Conservation (phyloP, 2,888 invertebrate species). For the Melanargia galathea region DNA sequence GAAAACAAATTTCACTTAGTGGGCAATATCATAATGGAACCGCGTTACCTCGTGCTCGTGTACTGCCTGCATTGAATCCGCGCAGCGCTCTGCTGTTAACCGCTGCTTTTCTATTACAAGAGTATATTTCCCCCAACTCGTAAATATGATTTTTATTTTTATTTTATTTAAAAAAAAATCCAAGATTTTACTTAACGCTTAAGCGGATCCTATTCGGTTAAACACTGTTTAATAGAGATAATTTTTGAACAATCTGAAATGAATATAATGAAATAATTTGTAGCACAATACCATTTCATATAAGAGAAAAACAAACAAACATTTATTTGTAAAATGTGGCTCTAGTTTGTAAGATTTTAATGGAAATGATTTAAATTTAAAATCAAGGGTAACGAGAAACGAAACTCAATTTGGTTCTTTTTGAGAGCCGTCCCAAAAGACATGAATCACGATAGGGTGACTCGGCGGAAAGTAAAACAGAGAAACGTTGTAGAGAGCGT, state of each 20-base stretch:
- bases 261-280: neutral
- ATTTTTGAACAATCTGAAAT: neutral
- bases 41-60: slow-evolving; percentile 62
- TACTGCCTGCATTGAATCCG: slow-evolving; percentile 62
- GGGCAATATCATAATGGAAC: slow-evolving; percentile 80
- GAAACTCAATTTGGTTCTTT: slow-evolving; percentile 47
- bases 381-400: slow-evolving; percentile 45
- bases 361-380: slow-evolving; percentile 43
- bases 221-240: neutral
- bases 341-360: slow-evolving; percentile 17
- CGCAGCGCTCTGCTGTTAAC: slow-evolving; percentile 58
- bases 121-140: slow-evolving; percentile 43
- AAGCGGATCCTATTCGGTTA: neutral
- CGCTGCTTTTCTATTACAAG: slow-evolving; percentile 61
- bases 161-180: slow-evolving; percentile 24
- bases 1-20: slow-evolving; percentile 76
- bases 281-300: too few relatives aligned
- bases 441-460: slow-evolving; percentile 55
- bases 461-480: slow-evolving; percentile 64
- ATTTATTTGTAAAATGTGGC: neutral
- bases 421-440: slow-evolving; percentile 51
- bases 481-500: slow-evolving; percentile 64
- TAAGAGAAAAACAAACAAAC: neutral
- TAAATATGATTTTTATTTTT: slow-evolving; percentile 45
- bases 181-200: slow-evolving; percentile 17